Evolutionary conservation across 2,113 vertebrate species (phyloP), one percentile per base, ranked within the genome.

Genomic region (Odocoileus virginianus): DNA sequence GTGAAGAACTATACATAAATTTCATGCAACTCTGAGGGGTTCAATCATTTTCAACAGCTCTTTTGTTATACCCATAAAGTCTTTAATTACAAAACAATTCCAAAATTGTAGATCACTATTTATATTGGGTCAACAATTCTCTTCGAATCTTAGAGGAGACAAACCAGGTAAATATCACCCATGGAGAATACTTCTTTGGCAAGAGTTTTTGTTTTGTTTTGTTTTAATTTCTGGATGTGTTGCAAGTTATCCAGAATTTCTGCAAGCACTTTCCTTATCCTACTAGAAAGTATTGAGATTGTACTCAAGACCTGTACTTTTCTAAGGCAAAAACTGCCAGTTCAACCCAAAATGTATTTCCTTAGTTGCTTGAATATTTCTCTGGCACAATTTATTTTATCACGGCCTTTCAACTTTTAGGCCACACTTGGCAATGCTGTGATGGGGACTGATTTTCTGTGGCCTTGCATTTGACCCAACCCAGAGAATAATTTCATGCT

Each of bases 311-410:
- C 9, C 12, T 91, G 93, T 61, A 36, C 52, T 97, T 89, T 61
- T 90, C 50, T 94, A 94, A 93, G 8, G 25, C 54, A 95, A 47
- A 93, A 30, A 74, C 17, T 98, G 47, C 55, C 89, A 96, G 17
- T 83, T 97, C 78, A 82, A 86, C 4, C 6, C 12, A 55, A 97
- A 92, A 40, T 82, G 19, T 93, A 89, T 81, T 87, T 74, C 40
- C 33, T 96, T 36, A 52, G 36, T 52, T 61, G 50, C 74, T 83
- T 91, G 27, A 81, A 55, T 58, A 43, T 67, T 96, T 95, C 85
- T 52, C 57, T 85, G 78, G 67, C 16, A 87, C 14, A 0, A 10
- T 55, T 52, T 23, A 83, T 71, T 89, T 74, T 71, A 94, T 89
- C 67, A 95, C 3, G 57, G 11, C 21, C 89, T 97, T 88, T 87